Evolutionary conservation across 2,888 invertebrate genomes (phyloP).

Genomic region (Automeris io): DNA sequence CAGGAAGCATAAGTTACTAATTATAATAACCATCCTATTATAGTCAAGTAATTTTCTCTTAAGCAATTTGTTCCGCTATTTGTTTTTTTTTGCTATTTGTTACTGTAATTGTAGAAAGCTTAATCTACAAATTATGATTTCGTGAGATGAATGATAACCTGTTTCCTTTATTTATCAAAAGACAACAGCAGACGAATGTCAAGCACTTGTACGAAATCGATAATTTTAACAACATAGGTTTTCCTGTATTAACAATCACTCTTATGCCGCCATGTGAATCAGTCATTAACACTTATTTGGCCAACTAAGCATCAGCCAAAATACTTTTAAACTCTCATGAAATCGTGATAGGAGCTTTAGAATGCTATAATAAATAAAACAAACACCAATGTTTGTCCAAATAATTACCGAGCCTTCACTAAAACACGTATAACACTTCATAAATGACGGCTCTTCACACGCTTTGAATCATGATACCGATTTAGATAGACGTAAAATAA

Average conservation of each 20-base stretch:
- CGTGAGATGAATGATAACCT: too few species aligned
- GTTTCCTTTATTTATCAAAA: too few species aligned
- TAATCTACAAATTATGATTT: too few species aligned
- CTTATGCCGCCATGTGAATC: background rate
- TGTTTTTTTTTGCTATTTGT: too few species aligned
- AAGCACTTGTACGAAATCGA: background rate
- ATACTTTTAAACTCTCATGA: background rate
- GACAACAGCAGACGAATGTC: background rate
- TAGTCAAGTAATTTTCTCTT: too few species aligned
- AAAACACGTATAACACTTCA: slow-evolving; percentile 13
- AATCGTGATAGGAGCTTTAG: background rate
- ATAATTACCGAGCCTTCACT: slow-evolving; percentile 20
- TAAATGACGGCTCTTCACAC: background rate
- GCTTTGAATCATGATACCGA: background rate
- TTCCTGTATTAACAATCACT: background rate
- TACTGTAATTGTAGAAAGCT: too few species aligned
- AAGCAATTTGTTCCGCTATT: too few species aligned
- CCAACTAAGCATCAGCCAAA: background rate
- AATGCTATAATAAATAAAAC: slow-evolving; percentile 19
- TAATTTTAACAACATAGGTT: background rate
- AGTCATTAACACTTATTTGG: background rate
- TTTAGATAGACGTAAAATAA: background rate
- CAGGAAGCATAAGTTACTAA: too few species aligned
- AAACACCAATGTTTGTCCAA: slow-evolving; percentile 20
- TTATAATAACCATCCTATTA: too few species aligned